Evolutionary conservation across 2,888 invertebrate species (phyloP).

Genomic region (Dilophus febrilis): DNA sequence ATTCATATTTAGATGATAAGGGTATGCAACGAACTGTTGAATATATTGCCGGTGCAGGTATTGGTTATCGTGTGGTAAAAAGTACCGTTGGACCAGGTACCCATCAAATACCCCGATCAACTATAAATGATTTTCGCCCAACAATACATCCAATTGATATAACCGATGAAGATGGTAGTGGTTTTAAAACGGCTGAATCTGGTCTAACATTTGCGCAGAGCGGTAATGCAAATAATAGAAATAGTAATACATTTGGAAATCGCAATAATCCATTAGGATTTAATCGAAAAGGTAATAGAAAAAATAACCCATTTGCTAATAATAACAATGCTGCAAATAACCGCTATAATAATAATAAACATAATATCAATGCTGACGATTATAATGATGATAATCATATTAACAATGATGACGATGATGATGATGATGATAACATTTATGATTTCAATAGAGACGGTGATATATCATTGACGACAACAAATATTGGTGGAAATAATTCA

Average conservation of each 20-base stretch:
- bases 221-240: no score
- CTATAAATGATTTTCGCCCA: constrained; percentile 35
- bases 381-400: neutral
- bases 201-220: constrained; percentile 6
- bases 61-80: constrained; percentile 57
- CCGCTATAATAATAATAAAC: neutral
- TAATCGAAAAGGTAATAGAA: constrained; percentile 3
- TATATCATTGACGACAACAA: neutral
- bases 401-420: neutral
- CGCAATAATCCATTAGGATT: no score
- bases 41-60: constrained; percentile 61
- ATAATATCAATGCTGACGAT: neutral
- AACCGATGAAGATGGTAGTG: constrained; percentile 15
- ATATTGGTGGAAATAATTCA: neutral
- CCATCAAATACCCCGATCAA: constrained; percentile 26
- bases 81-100: constrained; percentile 22
- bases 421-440: neutral
- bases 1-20: constrained; percentile 62
- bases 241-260: no score
- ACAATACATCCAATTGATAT: constrained; percentile 21
- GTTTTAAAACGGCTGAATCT: constrained; percentile 12
- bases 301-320: constrained; percentile 6
- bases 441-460: neutral
- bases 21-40: constrained; percentile 60
- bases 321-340: constrained; percentile 4